These are phyloP conservation scores for Ibidorhyncha struthersii DNA, from an alignment of 2,113 vertebrate genomes.

Conservation along the genomic window DNA sequence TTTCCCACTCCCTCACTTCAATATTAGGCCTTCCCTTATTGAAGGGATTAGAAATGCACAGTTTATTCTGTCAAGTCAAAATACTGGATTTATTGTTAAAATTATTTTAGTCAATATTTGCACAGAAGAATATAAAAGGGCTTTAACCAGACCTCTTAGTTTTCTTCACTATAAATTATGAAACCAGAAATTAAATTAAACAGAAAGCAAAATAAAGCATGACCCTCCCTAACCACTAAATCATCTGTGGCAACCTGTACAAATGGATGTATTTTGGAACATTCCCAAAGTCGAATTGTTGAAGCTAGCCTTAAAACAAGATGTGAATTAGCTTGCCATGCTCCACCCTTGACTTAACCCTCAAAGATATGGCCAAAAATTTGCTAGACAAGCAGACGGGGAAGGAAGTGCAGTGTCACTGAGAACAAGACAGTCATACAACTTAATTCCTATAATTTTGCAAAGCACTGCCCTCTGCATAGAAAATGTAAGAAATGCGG, in stretches of 20 bases:
- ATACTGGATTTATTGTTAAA: background rate
- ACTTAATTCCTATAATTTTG: background rate
- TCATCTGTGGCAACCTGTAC: constrained; percentile 6
- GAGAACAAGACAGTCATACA: background rate
- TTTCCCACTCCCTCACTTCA: background rate
- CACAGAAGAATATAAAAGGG: background rate
- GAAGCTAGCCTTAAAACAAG: background rate
- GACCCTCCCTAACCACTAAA: background rate
- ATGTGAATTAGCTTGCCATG: background rate
- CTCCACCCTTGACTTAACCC: background rate
- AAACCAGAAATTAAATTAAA: constrained; percentile 44
- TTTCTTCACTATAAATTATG: constrained; percentile 25
- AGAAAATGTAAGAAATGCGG: background rate
- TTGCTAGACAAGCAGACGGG: background rate
- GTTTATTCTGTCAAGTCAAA: background rate
- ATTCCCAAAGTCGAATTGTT: background rate
- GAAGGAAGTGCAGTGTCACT: background rate
- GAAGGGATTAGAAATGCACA: background rate
- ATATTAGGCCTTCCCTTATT: background rate
- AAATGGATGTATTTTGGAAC: constrained; percentile 2
- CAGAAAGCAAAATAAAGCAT: constrained; percentile 12
- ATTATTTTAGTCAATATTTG: constrained; percentile 27
- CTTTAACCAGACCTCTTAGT: constrained; percentile 1
- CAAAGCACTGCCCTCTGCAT: background rate
- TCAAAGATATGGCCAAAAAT: background rate